Conservation (phyloP, 2,797 vertebrate species). For the Moxostoma hubbsi region DNA sequence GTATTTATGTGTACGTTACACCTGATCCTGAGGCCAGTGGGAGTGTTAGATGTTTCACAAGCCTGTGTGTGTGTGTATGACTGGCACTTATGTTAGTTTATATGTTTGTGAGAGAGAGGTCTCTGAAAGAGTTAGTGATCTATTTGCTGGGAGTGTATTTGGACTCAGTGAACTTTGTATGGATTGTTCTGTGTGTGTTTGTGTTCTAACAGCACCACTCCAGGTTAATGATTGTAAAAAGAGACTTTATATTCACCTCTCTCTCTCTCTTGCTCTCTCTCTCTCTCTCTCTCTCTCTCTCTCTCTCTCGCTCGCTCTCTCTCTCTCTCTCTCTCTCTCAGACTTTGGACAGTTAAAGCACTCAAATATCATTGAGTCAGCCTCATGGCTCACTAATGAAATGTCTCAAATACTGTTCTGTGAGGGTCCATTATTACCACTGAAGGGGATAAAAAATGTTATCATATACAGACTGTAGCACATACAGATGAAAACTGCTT, state of each 20-base stretch:
- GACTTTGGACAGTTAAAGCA: slow-evolving; percentile 41
- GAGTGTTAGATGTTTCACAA: background rate
- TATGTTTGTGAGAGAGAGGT: background rate
- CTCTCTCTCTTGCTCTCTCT: too few species aligned
- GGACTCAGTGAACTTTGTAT: slow-evolving; percentile 20
- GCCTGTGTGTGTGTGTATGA: background rate
- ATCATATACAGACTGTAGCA: too few species aligned
- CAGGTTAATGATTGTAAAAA: slow-evolving; percentile 54
- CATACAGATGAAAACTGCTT: too few species aligned
- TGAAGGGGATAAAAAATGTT: background rate
- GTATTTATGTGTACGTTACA: slow-evolving; percentile 23
- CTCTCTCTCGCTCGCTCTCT: too few species aligned
- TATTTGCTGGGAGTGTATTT: slow-evolving; percentile 10
- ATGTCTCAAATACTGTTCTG: background rate
- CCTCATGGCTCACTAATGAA: slow-evolving; percentile 26
- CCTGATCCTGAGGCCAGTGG: slow-evolving; percentile 36
- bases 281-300: too few species aligned
- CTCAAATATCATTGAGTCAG: slow-evolving; percentile 16
- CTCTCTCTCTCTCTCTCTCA: background rate
- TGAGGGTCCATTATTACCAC: background rate
- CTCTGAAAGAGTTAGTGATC: background rate
- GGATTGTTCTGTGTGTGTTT: slow-evolving; percentile 14
- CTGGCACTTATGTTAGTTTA: background rate
- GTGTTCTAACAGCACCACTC: slow-evolving; percentile 28
- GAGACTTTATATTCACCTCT: slow-evolving; percentile 17